Conservation (phyloP, 1,140 invertebrate species). For the Lepidostoma basale region DNA sequence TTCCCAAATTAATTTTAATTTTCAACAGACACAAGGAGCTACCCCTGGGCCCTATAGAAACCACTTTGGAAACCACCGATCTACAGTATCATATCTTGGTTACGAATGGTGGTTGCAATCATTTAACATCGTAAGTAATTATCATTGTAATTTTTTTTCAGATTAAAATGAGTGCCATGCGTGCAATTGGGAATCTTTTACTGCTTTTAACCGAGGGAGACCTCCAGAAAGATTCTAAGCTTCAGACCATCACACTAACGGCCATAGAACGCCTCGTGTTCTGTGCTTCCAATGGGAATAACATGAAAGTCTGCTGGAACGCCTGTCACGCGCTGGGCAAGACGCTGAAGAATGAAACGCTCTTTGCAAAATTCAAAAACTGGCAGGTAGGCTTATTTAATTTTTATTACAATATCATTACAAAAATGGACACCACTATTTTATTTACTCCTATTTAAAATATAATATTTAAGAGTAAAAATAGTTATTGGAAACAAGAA, state of each 20-base stretch:
- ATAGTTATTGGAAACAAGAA: too few relatives aligned
- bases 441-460: too few relatives aligned
- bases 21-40: too few relatives aligned
- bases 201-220: slow-evolving; percentile 65
- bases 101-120: too few relatives aligned
- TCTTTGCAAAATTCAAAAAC: slow-evolving; percentile 61
- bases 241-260: slow-evolving; percentile 59
- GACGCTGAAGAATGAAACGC: slow-evolving; percentile 68
- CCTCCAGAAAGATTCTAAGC: slow-evolving; percentile 55
- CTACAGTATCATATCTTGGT: too few relatives aligned
- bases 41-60: too few relatives aligned
- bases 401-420: too few relatives aligned
- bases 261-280: slow-evolving; percentile 70
- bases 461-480: too few relatives aligned
- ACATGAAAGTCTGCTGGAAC: slow-evolving; percentile 91
- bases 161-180: slow-evolving; percentile 78
- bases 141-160: slow-evolving; percentile 37
- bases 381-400: slow-evolving; percentile 59
- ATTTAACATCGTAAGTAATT: too few relatives aligned
- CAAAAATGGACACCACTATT: too few relatives aligned
- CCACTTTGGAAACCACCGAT: too few relatives aligned
- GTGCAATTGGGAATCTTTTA: slow-evolving; percentile 80
- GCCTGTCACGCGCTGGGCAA: slow-evolving; percentile 86
- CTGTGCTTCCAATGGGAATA: slow-evolving; percentile 69
- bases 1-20: too few relatives aligned